Base-by-base conservation (phyloP, 2,888 invertebrate species). In the Morpho achilles region DNA sequence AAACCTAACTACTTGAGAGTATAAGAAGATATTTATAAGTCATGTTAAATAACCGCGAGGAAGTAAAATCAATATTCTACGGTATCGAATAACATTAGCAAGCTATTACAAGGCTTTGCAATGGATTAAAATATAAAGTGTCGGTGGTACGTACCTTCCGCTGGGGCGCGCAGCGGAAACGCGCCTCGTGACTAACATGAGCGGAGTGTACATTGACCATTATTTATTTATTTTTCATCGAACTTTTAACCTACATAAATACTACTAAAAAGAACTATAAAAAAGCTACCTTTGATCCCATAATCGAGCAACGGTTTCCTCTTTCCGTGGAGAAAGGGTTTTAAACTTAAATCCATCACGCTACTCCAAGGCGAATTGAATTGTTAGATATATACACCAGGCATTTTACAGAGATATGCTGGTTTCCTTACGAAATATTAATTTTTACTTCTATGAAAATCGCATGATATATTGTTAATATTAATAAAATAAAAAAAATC, bases 131-230 rank as follows among this genome's bases (percentile, higher is more conserved):
- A 67, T 68, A 69, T 67, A 63, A 65, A 63, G 64, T 66, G 66
- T 66, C 66, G 42, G 56, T 59, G 56, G 64, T 60, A 64, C 61
- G 73, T 77, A 79, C 80, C 82, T 83, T 86, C 87, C 84, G 83
- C 64, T 75, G 82, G 66, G 74, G 72, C 70, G 61, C 65, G 59
- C 66, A 55, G 43, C 67, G 68, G 71, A 86, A 84, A 67, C 68
- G 74, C 63, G 65, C 77, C 79, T 80, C 80, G 84, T 86, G 84
- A 84, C 77, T 77, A 79, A 80, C 75, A 77, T 78, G 76, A 62
- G 60, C 44, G 39, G 50, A 49, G 44, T 47, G 52, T 59, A 62
- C 59, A 59, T 53, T 48, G 63, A 46, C 59, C 50, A 61, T 49
- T 44, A n/a, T 50, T 22, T 44, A 32, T 16, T 39, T 42, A 50